Evolutionary conservation across 2,888 invertebrate species (phyloP).

Genomic region (Cosmia pyralina): DNA sequence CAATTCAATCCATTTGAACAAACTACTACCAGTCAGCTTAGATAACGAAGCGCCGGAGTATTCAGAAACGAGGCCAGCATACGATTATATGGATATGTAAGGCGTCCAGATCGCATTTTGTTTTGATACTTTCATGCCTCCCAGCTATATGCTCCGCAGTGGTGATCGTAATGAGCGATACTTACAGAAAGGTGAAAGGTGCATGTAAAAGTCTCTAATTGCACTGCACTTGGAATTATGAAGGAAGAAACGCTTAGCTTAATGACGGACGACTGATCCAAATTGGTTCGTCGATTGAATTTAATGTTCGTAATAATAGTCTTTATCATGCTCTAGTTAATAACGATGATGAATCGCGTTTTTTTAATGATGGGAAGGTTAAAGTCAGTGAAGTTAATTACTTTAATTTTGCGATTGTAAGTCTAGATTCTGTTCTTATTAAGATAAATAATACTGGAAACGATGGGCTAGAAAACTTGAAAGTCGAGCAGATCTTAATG

Average conservation of each 20-base stretch:
- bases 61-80: slow-evolving; percentile 58
- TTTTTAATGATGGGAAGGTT: slow-evolving; percentile 30
- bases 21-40: slow-evolving; percentile 62
- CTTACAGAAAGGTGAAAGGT: slow-evolving; percentile 76
- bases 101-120: slow-evolving; percentile 67
- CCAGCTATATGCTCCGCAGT: slow-evolving; percentile 72
- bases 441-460: slow-evolving; percentile 6
- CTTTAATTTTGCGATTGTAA: slow-evolving; percentile 13
- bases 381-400: slow-evolving; percentile 15
- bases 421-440: slow-evolving; percentile 10
- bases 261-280: slow-evolving; percentile 45
- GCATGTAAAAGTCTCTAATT: slow-evolving; percentile 65
- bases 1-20: slow-evolving; percentile 59
- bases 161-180: slow-evolving; percentile 66
- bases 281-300: slow-evolving; percentile 56
- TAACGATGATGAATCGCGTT: slow-evolving; percentile 40
- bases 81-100: slow-evolving; percentile 64
- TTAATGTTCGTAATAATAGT: slow-evolving; percentile 51
- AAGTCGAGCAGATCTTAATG: not conserved
- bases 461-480: not conserved
- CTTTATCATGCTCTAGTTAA: slow-evolving; percentile 52
- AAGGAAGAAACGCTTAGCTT: slow-evolving; percentile 58
- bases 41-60: slow-evolving; percentile 67
- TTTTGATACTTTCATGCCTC: slow-evolving; percentile 79
- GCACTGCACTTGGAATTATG: slow-evolving; percentile 64